Evolutionary conservation across 2,113 vertebrate species (phyloP), one percentile per base, ranked within the genome.

Genomic region (Laterallus jamaicensis): DNA sequence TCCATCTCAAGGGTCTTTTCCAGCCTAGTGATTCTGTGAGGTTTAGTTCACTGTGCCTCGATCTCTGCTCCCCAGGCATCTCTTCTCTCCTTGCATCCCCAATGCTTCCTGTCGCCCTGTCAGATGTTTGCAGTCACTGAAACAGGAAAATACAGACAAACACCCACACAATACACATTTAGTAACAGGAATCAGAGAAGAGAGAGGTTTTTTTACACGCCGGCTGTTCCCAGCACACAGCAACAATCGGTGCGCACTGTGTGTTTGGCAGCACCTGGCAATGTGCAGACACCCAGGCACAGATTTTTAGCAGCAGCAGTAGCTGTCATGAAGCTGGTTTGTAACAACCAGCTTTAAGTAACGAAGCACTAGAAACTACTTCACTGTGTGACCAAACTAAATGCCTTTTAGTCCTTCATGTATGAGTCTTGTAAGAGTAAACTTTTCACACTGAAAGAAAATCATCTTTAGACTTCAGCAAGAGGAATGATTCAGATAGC

Each of bases 401-500:
- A 80, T 49, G 18, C 55, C 88, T 84, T 82, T 64, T 87, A 35
- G 47, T 77, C 39, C 80, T 85, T 83, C 37, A 32, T 52, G 60
- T 73, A 32, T 56, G 75, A 90, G 21, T 70, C 75, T 91, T 60
- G 4, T 3, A 76, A 86, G 26, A 17, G 39, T 40, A 86, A 94
- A 88, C 84, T 88, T 88, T 49, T 94, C 93, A 75, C 60, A 55
- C 56, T 25, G 39, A 42, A 76, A 91, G 50, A 42, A 93, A 92
- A 93, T 77, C 63, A 69, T 79, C 66, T 35, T 81, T 83, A 56
- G 37, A n/a, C 52, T 93, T 92, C 11, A 91, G 82, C 32, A 60
- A 94, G 77, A 71, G 73, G 62, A 88, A 35, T 86, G 90, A 95
- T 70, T 92, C 95, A 92, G 68, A 84, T 11, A 89, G 93, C 96